phyloP scores from a whole-genome alignment of 1,140 invertebrate genomes.

The Polypedilum vanderplanki region DNA sequence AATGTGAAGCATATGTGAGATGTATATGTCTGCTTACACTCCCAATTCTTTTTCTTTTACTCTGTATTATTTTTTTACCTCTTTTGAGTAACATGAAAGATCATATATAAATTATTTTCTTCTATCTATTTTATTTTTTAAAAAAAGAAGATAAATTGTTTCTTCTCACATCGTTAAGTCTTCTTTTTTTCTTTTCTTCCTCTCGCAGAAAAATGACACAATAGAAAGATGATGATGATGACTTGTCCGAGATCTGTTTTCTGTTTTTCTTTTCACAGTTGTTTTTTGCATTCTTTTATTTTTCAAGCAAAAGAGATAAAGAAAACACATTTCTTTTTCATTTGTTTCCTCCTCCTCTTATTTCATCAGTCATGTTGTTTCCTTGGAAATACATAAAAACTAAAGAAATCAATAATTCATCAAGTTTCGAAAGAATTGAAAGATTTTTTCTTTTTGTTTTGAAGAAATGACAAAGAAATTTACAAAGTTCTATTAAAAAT shows the following conservation, averaged over 20 bases:
- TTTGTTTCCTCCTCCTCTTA: too few relatives aligned
- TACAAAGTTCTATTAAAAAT: too few relatives aligned
- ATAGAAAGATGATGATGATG: neutral
- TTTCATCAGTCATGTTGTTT: too few relatives aligned
- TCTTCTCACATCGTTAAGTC: slow-evolving; percentile 11
- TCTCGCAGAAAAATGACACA: neutral
- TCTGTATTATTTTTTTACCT: neutral
- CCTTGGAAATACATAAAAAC: too few relatives aligned
- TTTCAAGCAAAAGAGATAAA: neutral
- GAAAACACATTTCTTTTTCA: neutral
- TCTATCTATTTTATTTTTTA: neutral
- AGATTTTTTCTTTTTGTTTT: too few relatives aligned
- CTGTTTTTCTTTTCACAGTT: neutral
- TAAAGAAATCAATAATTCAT: too few relatives aligned
- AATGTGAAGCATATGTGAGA: slow-evolving; percentile 10
- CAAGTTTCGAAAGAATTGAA: too few relatives aligned
- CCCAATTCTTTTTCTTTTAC: neutral
- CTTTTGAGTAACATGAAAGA: neutral
- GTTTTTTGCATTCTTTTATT: neutral
- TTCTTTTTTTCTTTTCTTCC: neutral
- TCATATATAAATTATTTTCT: slow-evolving; percentile 20
- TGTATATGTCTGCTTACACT: neutral
- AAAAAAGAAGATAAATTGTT: neutral
- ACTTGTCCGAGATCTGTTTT: slow-evolving; percentile 10
- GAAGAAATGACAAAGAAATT: too few relatives aligned